Conservation (phyloP, 2,113 vertebrate genomes). For the Amazona guildingii region DNA sequence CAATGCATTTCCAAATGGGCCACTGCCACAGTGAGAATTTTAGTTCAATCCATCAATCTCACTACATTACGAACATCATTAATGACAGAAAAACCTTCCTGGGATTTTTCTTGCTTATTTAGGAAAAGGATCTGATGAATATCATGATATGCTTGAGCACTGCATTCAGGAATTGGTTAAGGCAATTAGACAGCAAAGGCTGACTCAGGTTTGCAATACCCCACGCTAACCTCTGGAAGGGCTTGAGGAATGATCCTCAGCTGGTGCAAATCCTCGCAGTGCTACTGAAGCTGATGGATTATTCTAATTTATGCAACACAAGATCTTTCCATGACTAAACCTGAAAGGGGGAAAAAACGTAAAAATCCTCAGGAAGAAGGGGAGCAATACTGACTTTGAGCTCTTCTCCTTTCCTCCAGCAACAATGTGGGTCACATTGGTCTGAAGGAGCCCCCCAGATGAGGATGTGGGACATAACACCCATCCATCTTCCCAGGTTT, state of each 20-base stretch:
- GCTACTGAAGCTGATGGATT: neutral
- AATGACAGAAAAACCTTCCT: constrained; percentile 42
- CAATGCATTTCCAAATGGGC: neutral
- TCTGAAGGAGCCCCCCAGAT: neutral
- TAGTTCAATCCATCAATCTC: constrained; percentile 60
- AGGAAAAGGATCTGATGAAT: constrained; percentile 5
- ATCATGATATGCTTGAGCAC: neutral
- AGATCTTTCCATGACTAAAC: neutral
- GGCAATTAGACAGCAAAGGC: neutral
- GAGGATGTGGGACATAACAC: neutral
- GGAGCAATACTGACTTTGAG: neutral
- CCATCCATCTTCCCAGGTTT: neutral
- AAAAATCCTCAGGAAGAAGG: neutral
- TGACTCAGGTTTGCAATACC: neutral
- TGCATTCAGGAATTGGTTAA: neutral
- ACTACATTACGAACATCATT: constrained; percentile 1
- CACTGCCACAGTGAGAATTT: constrained; percentile 6
- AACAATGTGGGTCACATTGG: neutral
- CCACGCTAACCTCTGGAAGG: neutral
- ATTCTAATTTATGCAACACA: neutral
- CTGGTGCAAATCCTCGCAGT: neutral
- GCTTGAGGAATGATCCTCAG: neutral
- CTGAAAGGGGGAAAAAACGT: neutral
- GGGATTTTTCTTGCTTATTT: constrained; percentile 41
- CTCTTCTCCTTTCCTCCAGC: neutral